phyloP scores from a whole-genome alignment of 2,797 vertebrate genomes.

The Nothura maculosa region DNA sequence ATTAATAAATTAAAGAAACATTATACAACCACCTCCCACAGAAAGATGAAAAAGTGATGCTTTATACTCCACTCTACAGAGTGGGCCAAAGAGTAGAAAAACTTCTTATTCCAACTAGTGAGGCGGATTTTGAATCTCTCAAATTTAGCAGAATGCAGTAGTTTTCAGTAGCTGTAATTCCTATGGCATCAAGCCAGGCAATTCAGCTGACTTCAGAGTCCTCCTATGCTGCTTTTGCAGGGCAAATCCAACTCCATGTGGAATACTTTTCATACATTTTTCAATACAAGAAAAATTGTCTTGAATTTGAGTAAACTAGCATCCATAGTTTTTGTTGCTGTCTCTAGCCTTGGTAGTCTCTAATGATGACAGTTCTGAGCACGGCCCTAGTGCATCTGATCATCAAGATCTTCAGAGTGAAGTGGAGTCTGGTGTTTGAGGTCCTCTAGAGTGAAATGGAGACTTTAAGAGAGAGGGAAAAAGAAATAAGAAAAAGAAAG shows the following conservation, averaged over 20 bases:
- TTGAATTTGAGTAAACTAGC: not conserved
- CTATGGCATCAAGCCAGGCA: not conserved
- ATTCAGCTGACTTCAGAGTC: not conserved
- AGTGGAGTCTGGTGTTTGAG: too few relatives aligned
- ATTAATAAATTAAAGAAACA: not conserved
- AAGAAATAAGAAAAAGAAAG: not conserved
- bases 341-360: not conserved
- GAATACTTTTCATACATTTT: not conserved
- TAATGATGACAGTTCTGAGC: not conserved
- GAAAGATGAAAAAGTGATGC: not conserved
- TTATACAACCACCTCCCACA: not conserved
- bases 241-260: not conserved
- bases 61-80: not conserved
- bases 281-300: not conserved
- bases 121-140: not conserved
- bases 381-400: not conserved
- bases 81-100: not conserved
- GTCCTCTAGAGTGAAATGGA: too few relatives aligned
- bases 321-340: rapidly evolving
- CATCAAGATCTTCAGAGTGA: not conserved
- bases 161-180: not conserved
- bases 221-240: not conserved
- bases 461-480: not conserved
- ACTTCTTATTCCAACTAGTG: not conserved
- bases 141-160: not conserved